phyloP scores from a whole-genome alignment of 2,113 vertebrate species.

The Heterotilapia buettikoferi region DNA sequence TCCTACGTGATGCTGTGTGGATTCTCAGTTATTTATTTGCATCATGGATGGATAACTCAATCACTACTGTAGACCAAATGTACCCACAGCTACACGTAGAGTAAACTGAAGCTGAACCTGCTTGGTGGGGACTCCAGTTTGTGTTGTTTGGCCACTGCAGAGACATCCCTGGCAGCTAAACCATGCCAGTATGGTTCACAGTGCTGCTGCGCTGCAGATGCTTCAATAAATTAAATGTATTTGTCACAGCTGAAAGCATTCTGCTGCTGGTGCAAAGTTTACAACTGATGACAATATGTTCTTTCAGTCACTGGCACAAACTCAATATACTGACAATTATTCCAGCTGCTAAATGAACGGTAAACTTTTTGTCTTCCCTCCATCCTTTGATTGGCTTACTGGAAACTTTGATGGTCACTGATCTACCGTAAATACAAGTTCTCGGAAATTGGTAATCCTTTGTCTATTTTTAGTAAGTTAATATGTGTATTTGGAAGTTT shows the following conservation, averaged over 20 bases:
- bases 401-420: background rate
- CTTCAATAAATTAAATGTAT: background rate
- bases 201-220: background rate
- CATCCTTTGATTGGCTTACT: background rate
- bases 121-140: background rate
- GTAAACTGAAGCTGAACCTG: background rate
- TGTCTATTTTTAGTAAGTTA: background rate
- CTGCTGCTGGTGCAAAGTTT: background rate
- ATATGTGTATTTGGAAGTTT: background rate
- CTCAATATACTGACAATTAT: background rate
- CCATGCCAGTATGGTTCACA: background rate
- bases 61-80: background rate
- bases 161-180: background rate
- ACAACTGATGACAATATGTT: background rate
- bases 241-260: background rate
- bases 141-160: background rate
- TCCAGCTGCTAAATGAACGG: background rate
- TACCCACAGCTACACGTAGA: background rate
- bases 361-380: background rate
- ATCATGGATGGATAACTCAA: background rate
- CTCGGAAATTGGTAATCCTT: background rate
- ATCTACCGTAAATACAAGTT: background rate
- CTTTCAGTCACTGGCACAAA: background rate
- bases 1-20: background rate
- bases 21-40: background rate